phyloP scores from a whole-genome alignment of 2,113 vertebrate genomes.

The Chrysemys picta region DNA sequence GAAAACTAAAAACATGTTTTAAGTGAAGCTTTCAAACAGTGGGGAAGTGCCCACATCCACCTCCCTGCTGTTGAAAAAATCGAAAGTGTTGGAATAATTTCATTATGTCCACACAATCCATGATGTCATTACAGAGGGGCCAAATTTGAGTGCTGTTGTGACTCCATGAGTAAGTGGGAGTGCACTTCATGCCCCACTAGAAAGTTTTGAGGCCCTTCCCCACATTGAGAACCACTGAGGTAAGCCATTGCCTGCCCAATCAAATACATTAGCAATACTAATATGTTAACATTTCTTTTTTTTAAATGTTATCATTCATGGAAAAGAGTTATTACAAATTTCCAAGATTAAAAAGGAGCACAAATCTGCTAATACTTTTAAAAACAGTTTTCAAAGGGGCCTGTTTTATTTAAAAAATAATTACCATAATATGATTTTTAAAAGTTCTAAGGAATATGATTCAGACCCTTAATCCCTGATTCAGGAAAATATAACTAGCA shows the following conservation, averaged over 20 bases:
- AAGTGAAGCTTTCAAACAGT: background rate
- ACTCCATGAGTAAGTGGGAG: background rate
- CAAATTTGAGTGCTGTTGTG: background rate
- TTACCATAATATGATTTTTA: background rate
- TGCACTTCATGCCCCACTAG: background rate
- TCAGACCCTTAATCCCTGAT: background rate
- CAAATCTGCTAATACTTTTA: background rate
- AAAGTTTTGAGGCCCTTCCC: background rate
- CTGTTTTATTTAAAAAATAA: background rate
- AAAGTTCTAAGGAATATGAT: background rate
- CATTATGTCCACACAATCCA: background rate
- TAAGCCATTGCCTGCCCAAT: background rate
- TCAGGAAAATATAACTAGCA: background rate
- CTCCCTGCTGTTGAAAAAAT: background rate
- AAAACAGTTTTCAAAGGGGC: background rate
- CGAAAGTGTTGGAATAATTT: background rate
- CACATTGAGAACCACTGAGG: background rate
- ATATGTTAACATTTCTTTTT: background rate
- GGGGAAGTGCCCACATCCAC: background rate
- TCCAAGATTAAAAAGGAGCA: background rate
- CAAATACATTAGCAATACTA: background rate
- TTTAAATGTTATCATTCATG: background rate
- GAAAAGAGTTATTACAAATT: background rate
- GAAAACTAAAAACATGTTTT: constrained; percentile 16
- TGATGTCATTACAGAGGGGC: background rate